Evolutionary conservation across 2,888 invertebrate species (phyloP), one percentile per base, ranked within the genome.

Genomic region (Eulithis prunata): DNA sequence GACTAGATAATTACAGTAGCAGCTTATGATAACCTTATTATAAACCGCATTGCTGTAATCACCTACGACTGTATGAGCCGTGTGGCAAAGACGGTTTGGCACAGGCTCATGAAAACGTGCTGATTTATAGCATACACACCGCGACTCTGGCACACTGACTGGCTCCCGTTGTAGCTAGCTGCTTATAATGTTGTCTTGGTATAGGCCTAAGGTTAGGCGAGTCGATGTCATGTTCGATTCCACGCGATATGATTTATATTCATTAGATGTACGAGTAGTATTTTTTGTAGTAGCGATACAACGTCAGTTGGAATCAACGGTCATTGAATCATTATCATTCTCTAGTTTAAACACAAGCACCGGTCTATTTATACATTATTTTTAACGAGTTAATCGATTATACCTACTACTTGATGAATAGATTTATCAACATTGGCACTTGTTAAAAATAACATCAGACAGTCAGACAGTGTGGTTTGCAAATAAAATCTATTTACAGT

Each of bases 401-500:
- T 13, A 54, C 11, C 2, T 41, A 41, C n/a, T 32, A 14, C 10
- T 8, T 51, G 13, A 57, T 45, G 54, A 54, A 61, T 68, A 51
- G 32, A 62, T 65, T 65, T 56, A 62, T 59, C 56, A 62, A 65
- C 62, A 68, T 65, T 59, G 55, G 56, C 57, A 62, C 65, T 64
- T 57, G 57, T 68, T 64, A 57, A 57, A 57, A 59, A 62, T 63
- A 69, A 71, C 62, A 67, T 57, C 68, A 66, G 60, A 68, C 60
- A 61, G 56, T 57, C 68, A 66, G 60, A 68, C 60, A 61, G 56
- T 57, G 62, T 38, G 61, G 54, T 46, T 66, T 53, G 63, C 62
- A 64, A 71, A 71, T 73, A 69, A 73, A 73, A 71, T 71, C 65
- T 73, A 71, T 73, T 71, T 64, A 59, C 64, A 70, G 64, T 71